Evolutionary conservation across 37 sponge, comb jelly and placozoan species (phyloP).

Genomic region (Aphrocallistes beatrix): DNA sequence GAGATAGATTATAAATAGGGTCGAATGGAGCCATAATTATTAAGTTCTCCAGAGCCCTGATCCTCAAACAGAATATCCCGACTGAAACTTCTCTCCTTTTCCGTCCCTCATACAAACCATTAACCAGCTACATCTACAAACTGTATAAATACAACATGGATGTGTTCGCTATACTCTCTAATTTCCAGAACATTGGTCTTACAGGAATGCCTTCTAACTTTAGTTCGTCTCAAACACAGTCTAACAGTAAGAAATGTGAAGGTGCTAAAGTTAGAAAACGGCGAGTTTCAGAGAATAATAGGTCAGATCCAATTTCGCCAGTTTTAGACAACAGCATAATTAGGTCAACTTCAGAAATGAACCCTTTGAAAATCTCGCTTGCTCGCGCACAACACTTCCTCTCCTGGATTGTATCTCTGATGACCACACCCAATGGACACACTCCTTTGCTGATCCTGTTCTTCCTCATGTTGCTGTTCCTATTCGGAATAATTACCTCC

Average conservation of each 20-base stretch:
- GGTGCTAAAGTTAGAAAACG: background rate
- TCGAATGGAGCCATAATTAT: too few relatives aligned
- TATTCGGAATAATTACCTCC: background rate
- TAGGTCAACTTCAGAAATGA: background rate
- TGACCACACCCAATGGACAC: background rate
- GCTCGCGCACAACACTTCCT: background rate
- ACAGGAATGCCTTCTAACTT: background rate
- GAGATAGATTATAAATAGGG: too few relatives aligned
- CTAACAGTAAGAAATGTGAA: background rate
- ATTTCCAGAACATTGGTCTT: background rate
- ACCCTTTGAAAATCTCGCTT: background rate
- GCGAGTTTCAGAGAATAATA: background rate
- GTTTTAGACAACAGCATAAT: background rate
- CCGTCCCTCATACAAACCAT: too few relatives aligned
- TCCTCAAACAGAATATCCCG: too few relatives aligned
- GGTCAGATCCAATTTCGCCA: background rate
- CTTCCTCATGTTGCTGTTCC: background rate
- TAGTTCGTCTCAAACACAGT: background rate
- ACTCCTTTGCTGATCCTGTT: background rate
- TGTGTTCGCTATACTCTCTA: background rate
- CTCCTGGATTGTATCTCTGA: background rate
- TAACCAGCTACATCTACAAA: background rate
- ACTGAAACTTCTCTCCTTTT: too few relatives aligned
- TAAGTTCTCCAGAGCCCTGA: too few relatives aligned
- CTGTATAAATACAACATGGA: constrained; percentile 4